Evolutionary conservation across 2,113 vertebrate species (phyloP).

Genomic region (Cynopterus brachyotis): DNA sequence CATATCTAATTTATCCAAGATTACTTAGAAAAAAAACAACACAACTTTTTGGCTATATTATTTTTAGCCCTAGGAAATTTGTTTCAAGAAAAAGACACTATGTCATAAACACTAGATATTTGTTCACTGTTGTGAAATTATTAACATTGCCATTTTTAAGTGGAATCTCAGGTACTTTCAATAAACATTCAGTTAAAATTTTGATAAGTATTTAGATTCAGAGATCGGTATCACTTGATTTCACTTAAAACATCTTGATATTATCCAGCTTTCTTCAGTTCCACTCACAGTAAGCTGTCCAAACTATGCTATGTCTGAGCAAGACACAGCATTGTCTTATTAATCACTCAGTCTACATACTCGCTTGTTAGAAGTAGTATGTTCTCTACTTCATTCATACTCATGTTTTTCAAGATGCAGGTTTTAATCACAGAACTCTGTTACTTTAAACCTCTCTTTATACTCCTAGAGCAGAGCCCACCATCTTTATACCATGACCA

Average conservation of each 20-base stretch:
- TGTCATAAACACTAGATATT: not conserved
- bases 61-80: not conserved
- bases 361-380: not conserved
- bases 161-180: not conserved
- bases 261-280: not conserved
- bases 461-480: not conserved
- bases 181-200: not conserved
- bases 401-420: not conserved
- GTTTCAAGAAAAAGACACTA: not conserved
- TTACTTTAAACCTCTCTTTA: not conserved
- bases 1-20: not conserved
- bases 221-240: not conserved
- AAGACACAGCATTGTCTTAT: not conserved
- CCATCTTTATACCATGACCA: not conserved
- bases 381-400: not conserved
- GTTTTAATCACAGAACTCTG: not conserved
- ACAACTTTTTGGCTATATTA: not conserved
- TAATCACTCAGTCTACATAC: not conserved
- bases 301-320: not conserved
- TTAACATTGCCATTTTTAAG: not conserved
- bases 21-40: not conserved
- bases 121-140: not conserved
- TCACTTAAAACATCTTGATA: not conserved
- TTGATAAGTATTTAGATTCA: not conserved
- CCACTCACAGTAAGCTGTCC: not conserved